Evolutionary conservation across 1,140 invertebrate species (phyloP), one percentile per base, ranked within the genome.

Genomic region (Philaenus spumarius): DNA sequence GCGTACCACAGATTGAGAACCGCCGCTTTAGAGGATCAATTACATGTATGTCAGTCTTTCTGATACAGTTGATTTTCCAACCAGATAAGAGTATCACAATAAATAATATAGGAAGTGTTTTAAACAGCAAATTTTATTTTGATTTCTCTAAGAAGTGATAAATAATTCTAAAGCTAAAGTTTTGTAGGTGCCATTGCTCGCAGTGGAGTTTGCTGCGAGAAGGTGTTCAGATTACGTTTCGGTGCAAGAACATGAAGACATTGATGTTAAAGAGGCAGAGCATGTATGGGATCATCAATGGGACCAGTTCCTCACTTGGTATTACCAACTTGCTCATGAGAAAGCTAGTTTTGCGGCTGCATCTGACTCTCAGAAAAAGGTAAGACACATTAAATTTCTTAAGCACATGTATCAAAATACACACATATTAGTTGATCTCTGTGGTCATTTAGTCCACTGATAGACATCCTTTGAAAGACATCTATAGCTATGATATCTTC

Each of bases 281-380:
- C 78, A 79, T 63, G 74, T 90, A 15, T 89, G 85, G 85, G 82
- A 86, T 59, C 83, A 87, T 62, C 87, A 93, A 69, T 94, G 91
- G 91, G 87, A 92, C 61, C 82, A 87, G 64, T 91, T 93, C 66
- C 79, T 94, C 11, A 81, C 80, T 1, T 81, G 86, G 72, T 89
- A 85, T 72, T 85, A 89, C 70, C 74, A 80, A 23, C 68, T 89
- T 24, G 80, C 83, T 51, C 85, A 89, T 68, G 77, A 84, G 63
- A 78, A 80, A 59, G 75, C 71, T 0, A 72, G 74, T 37, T 79
- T 80, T 72, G 66, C 73, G 19, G 69, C 74, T 66, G 58, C 67
- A 14, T 64, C 62, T 24, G 69, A 71, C 24, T 69, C 71, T 43
- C 65, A 71, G 15, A 63, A 73, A 60, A 53, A 55, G 52, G 66